These are phyloP conservation scores for Pterocles orientalis DNA, from an alignment of 2,113 vertebrate genomes.

Conservation along the genomic window DNA sequence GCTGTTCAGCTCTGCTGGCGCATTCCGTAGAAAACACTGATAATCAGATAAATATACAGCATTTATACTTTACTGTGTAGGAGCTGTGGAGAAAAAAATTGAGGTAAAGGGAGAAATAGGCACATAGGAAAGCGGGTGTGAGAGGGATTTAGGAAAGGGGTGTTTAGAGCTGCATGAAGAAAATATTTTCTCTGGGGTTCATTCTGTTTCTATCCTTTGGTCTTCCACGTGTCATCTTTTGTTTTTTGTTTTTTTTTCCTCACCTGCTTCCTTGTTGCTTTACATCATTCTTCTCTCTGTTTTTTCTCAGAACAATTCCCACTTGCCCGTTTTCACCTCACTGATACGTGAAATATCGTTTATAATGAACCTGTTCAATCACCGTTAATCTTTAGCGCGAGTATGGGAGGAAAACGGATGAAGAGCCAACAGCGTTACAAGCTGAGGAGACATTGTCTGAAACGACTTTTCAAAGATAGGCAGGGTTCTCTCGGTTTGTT, in stretches of 20 bases:
- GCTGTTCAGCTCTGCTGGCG: not conserved
- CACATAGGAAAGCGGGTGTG: not conserved
- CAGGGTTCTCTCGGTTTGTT: not conserved
- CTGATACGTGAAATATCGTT: not conserved
- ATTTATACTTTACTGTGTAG: not conserved
- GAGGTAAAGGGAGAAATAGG: not conserved
- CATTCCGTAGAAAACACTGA: not conserved
- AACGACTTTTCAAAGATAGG: not conserved
- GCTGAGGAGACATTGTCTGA: not conserved
- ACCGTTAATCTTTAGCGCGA: not conserved
- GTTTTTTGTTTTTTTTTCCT: not conserved
- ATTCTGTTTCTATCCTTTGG: not conserved
- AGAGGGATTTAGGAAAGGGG: not conserved
- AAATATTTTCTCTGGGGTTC: not conserved
- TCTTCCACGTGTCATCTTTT: fast-evolving
- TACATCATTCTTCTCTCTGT: not conserved
- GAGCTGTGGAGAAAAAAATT: not conserved
- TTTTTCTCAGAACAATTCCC: not conserved
- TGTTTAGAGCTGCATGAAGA: not conserved
- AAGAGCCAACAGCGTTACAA: not conserved
- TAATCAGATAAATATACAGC: not conserved
- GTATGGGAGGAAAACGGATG: not conserved
- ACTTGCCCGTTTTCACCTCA: not conserved
- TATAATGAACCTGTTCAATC: not conserved
- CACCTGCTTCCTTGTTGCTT: not conserved